A percentile compares a stretch with the other conserved stretches of the same genome.
phyloP scores from a whole-genome alignment of 2,888 invertebrate genomes.

The Antheraea yamamai region DNA sequence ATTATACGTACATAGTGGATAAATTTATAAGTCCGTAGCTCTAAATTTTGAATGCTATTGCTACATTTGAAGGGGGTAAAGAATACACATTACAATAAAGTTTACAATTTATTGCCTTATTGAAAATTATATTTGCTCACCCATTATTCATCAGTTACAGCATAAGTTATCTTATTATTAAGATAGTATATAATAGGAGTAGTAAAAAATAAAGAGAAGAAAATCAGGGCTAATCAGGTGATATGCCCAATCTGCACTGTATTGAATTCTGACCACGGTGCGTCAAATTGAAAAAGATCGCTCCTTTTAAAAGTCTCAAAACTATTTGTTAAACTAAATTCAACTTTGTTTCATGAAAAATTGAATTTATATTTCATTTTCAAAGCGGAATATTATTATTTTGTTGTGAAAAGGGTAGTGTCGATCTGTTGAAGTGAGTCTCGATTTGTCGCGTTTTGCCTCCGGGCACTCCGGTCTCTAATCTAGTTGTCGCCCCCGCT shows the following conservation, averaged over 20 bases:
- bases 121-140: no score
- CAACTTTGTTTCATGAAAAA: slow-evolving; percentile 29
- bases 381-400: slow-evolving; percentile 27
- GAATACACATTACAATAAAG: no score
- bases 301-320: not conserved
- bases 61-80: no score
- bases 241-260: slow-evolving; percentile 47
- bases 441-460: slow-evolving; percentile 63
- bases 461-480: slow-evolving; percentile 60
- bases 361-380: slow-evolving; percentile 15
- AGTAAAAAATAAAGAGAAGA: slow-evolving; percentile 25
- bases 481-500: slow-evolving; percentile 76
- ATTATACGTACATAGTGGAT: no score
- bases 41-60: no score
- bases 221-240: slow-evolving; percentile 30
- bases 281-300: slow-evolving; percentile 43
- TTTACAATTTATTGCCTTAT: no score
- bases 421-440: slow-evolving; percentile 34
- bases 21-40: no score
- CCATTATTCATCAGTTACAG: not conserved
- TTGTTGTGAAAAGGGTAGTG: slow-evolving; percentile 34
- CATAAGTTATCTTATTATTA: not conserved
- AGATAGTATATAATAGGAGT: not conserved
- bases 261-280: slow-evolving; percentile 52
- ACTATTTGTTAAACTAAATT: slow-evolving; percentile 26